phyloP scores from a whole-genome alignment of 2,797 vertebrate species.

The Amblyraja radiata region DNA sequence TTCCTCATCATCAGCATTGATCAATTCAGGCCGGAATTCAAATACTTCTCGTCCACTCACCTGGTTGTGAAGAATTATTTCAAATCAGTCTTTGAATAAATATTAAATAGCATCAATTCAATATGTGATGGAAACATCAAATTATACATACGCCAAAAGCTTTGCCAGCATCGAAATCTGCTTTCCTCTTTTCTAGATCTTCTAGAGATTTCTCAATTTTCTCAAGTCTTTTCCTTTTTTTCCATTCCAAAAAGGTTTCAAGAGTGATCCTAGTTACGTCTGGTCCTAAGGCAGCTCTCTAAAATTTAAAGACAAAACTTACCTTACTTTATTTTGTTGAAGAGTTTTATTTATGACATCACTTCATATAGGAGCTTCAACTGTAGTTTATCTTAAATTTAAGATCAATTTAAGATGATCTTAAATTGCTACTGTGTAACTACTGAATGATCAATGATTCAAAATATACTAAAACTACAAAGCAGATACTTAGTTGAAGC shows the following conservation, averaged over 20 bases:
- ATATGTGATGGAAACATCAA: background rate
- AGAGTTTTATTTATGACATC: background rate
- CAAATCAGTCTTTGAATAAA: background rate
- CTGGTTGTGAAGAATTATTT: constrained; percentile 50
- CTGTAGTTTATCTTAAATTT: no score
- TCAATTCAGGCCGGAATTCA: constrained; percentile 88
- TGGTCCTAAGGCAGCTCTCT: constrained; percentile 82
- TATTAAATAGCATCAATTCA: background rate
- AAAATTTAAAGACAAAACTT: constrained; percentile 40
- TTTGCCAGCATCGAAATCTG: constrained; percentile 91
- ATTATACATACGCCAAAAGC: constrained; percentile 73
- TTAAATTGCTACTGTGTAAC: no score
- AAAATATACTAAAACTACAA: background rate
- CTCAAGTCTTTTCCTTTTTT: constrained; percentile 95
- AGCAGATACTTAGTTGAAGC: background rate
- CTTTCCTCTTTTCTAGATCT: constrained; percentile 93
- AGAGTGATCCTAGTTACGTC: constrained; percentile 94
- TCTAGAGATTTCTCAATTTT: constrained; percentile 80
- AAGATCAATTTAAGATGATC: no score
- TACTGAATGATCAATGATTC: background rate
- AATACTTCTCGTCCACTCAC: constrained; percentile 95
- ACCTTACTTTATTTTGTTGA: constrained; percentile 8
- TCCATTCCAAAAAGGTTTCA: constrained; percentile 96
- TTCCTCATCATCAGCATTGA: constrained; percentile 87
- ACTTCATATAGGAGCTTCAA: no score